Base-by-base conservation (phyloP, 2,797 vertebrate genomes). In the Sebastes trivittatus region DNA sequence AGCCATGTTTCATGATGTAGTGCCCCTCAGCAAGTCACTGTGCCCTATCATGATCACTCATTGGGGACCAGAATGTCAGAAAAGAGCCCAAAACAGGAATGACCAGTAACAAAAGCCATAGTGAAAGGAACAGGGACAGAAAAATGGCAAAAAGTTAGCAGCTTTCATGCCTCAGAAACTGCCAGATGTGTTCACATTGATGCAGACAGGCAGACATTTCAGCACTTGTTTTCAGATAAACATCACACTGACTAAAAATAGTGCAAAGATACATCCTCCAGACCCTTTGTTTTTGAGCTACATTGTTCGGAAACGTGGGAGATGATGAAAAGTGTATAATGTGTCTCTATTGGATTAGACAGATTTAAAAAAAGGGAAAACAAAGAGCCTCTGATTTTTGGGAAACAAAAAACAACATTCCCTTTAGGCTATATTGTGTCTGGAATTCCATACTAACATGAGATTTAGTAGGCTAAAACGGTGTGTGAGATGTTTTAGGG, bases 181-280 rank as follows among this genome's bases (percentile, higher is more conserved):
- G n/a, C 16, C 42, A 20, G 16, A 27, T 29, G 27, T 72, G 42
- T 55, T 38, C 58, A 52, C 4, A 18, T 29, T 34, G 70, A 63
- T 55, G 38, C 22, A 36, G 66, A 62, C 23, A 7, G 34, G 4
- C 7, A 18, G 38, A 46, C 49, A 52, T 52, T 59, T 42, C 54
- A 6, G 32, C 54, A 9, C 2, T 68, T 62, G 71, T 67, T 80
- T 62, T 72, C 23, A 63, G 71, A 78, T 72, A 60, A 81, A 81
- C 67, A 78, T 74, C 60, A 65, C 68, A 23, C 16, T 11, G 56
- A 70, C 72, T 69, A 62, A 77, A 77, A 80, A 81, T 81, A 70
- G 62, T 46, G 18, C 13, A 72, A 52, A 77, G 58, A 72, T 22
- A 9, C 36, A 25, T 82, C 46, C 27, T 64, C 38, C 60, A 75